phyloP scores from a whole-genome alignment of 2,888 invertebrate species.

The Chalcosyrphus nemorum region DNA sequence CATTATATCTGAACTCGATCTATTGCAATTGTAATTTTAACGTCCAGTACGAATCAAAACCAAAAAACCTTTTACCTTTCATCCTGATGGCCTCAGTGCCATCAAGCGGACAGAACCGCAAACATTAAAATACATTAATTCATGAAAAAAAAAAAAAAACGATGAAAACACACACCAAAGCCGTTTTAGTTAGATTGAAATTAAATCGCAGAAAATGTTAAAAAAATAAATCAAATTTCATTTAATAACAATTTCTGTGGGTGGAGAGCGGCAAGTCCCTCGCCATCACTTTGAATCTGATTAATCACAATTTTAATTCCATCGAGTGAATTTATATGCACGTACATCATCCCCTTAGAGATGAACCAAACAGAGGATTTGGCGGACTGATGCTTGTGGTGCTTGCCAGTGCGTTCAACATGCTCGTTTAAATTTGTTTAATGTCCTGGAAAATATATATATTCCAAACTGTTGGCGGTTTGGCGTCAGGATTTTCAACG shows the following conservation, averaged over 20 bases:
- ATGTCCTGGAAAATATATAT: slow-evolving; percentile 68
- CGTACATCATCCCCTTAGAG: background rate
- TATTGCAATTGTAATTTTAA: too few species aligned
- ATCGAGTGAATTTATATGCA: slow-evolving; percentile 2
- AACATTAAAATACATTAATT: background rate
- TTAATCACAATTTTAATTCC: slow-evolving; percentile 65
- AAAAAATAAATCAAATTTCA: slow-evolving; percentile 49
- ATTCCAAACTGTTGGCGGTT: slow-evolving; percentile 55
- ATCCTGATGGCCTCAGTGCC: background rate
- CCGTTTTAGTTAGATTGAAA: slow-evolving; percentile 24
- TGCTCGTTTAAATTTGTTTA: slow-evolving; percentile 63
- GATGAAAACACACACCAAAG: background rate
- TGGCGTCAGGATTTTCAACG: slow-evolving; percentile 32
- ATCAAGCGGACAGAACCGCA: background rate
- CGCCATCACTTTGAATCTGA: slow-evolving; percentile 37
- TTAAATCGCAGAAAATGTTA: slow-evolving; percentile 1
- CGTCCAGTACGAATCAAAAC: too few species aligned
- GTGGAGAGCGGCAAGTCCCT: background rate
- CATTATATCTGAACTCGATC: too few species aligned
- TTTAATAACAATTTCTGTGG: slow-evolving; percentile 23
- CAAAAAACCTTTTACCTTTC: too few species aligned
- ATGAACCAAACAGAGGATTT: slow-evolving; percentile 30
- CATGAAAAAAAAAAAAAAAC: background rate
- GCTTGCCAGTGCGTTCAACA: slow-evolving; percentile 33
- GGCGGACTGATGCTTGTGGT: slow-evolving; percentile 28